These are phyloP conservation scores for Apolygus lucorum DNA, from an alignment of 1,140 invertebrate genomes.

Conservation along the genomic window DNA sequence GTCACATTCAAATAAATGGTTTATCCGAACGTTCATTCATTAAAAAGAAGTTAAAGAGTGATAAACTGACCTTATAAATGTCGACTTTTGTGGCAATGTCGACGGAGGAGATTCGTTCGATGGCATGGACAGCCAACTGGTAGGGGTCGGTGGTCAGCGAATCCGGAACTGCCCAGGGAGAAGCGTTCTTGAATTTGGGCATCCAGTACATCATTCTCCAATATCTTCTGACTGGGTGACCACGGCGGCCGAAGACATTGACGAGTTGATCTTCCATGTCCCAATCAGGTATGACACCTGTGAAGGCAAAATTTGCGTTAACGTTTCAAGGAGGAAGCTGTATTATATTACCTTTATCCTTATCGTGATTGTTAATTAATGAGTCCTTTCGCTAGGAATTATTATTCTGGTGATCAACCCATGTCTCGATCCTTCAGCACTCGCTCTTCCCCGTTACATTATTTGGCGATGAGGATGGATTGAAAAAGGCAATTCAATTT, in stretches of 20 bases:
- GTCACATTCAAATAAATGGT: no score
- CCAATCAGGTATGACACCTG: conserved; percentile 80
- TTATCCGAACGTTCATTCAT: no score
- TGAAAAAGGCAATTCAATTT: no score
- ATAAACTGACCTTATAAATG: conserved; percentile 51
- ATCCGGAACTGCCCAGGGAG: conserved; percentile 78
- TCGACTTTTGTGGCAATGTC: conserved; percentile 65
- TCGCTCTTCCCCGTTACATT: no score
- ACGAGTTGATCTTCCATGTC: conserved; percentile 75
- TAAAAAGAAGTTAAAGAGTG: no score
- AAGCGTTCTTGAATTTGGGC: conserved; percentile 88
- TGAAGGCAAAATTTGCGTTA: conserved; percentile 29
- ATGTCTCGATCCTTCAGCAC: no score
- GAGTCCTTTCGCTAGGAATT: no score
- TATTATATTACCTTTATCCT: no score
- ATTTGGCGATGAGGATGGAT: no score
- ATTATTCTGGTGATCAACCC: no score
- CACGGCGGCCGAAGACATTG: conserved; percentile 73
- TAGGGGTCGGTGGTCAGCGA: conserved; percentile 60
- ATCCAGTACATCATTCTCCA: conserved; percentile 96
- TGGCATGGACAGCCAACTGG: conserved; percentile 75
- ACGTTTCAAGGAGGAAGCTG: no score
- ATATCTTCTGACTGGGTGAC: conserved; percentile 70
- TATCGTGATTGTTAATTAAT: no score
- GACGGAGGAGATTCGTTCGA: conserved; percentile 76